Evolutionary conservation across 2,113 vertebrate genomes (phyloP), one percentile per base, ranked within the genome.

Genomic region (Chaetorhynchus papuensis): DNA sequence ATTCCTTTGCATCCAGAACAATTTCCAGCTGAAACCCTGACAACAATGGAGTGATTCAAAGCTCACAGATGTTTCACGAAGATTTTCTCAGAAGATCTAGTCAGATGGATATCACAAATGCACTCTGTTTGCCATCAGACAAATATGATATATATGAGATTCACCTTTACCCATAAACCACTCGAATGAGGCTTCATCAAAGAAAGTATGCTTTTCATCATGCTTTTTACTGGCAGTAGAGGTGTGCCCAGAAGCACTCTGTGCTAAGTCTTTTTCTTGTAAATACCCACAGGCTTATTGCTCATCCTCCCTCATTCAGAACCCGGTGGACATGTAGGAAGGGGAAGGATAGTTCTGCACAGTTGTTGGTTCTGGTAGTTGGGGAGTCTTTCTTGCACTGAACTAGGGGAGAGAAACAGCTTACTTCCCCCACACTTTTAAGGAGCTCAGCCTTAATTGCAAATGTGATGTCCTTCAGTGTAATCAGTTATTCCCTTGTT

Each of bases 191-290:
- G 57, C 42, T 87, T 90, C 80, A 94, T 95, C 89, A 95, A 96
- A 95, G 85, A 83, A 90, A 96, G 31, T 68, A 78, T 63, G 80
- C 87, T 96, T 96, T 96, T 91, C 83, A 91, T 92, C 90, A 74
- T 60, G 77, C 61, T 66, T 95, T 96, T 96, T 97, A 90, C 92
- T 93, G 96, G 88, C 90, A 96, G 56, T 56, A 72, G 64, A 89
- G 64, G 88, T 84, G 65, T 92, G 88, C 80, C 87, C 92, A 94
- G 86, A 92, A 96, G 77, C 65, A 83, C 75, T 95, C 60, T 85
- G 83, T 52, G 60, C 59, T 88, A 94, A 94, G 57, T 41, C 50
- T 75, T 90, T 96, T 95, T 94, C 96, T 95, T 96, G 86, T 94
- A 89, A 96, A 91, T 91, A 78, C 57, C 92, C 89, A 68, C 13